phyloP scores from a whole-genome alignment of 2,797 vertebrate species.

The Loris lydekkerianus region DNA sequence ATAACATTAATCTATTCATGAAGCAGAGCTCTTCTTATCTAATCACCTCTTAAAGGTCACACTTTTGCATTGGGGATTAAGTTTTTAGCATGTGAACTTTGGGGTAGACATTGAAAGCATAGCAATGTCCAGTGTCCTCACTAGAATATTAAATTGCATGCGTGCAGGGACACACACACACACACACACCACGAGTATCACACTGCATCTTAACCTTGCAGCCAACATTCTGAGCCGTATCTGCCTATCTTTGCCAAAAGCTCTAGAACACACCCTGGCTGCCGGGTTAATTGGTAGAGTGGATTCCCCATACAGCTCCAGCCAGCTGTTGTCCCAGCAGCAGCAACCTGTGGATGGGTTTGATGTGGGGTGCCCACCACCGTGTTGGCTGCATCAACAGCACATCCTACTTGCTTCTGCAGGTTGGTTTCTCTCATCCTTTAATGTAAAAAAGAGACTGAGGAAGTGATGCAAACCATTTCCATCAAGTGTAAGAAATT shows the following conservation, averaged over 20 bases:
- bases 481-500: not conserved
- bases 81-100: not conserved
- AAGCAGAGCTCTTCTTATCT: not conserved
- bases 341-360: not conserved
- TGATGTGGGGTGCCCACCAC: too few relatives aligned
- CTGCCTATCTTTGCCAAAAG: not conserved
- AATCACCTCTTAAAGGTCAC: not conserved
- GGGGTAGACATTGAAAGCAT: not conserved
- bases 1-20: not conserved
- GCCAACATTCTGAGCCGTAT: not conserved
- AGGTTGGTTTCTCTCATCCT: not conserved
- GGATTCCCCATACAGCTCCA: not conserved
- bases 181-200: not conserved
- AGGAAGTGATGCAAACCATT: not conserved
- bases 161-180: too few relatives aligned
- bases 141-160: not conserved
- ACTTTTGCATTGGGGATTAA: not conserved
- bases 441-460: not conserved
- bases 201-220: not conserved
- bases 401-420: rapidly evolving
- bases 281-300: not conserved
- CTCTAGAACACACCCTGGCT: not conserved
- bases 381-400: not conserved
- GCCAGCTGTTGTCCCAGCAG: not conserved
- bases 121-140: not conserved